These are phyloP conservation scores for Hypotaenidia okinawae DNA, from an alignment of 2,797 vertebrate species.

Conservation along the genomic window DNA sequence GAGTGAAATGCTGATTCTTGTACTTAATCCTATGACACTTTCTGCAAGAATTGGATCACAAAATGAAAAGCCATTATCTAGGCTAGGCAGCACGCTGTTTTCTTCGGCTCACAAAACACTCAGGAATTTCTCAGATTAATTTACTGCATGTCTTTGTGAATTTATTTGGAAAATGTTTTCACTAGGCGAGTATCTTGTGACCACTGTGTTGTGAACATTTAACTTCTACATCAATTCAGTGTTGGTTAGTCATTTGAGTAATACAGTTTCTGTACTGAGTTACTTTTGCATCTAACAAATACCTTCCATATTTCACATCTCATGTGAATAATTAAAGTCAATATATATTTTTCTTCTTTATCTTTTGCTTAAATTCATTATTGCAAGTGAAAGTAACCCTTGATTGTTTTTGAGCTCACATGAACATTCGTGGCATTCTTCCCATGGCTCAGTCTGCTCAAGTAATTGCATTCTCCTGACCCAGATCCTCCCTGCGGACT, in stretches of 20 bases:
- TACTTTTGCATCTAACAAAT: neutral
- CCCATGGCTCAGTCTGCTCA: neutral
- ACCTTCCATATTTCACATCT: neutral
- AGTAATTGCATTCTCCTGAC: conserved; percentile 23
- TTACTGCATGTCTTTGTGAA: neutral
- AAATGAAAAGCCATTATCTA: neutral
- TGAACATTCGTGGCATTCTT: neutral
- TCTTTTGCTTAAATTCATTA: neutral
- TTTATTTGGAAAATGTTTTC: conserved; percentile 31
- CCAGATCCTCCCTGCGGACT: conserved; percentile 15
- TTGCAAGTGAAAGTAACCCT: neutral
- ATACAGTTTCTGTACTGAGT: neutral
- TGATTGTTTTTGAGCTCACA: neutral
- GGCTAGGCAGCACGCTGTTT: neutral
- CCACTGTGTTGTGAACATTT: neutral
- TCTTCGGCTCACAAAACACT: neutral
- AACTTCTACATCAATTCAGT: conserved; percentile 11
- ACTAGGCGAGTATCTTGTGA: neutral
- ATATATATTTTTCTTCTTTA: neutral
- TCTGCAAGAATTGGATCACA: neutral
- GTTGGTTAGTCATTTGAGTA: neutral
- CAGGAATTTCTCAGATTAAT: neutral
- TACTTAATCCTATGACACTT: neutral
- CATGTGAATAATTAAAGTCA: neutral
- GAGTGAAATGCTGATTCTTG: neutral